Conservation (phyloP, 2,888 invertebrate species). For the Sesia bembeciformis region DNA sequence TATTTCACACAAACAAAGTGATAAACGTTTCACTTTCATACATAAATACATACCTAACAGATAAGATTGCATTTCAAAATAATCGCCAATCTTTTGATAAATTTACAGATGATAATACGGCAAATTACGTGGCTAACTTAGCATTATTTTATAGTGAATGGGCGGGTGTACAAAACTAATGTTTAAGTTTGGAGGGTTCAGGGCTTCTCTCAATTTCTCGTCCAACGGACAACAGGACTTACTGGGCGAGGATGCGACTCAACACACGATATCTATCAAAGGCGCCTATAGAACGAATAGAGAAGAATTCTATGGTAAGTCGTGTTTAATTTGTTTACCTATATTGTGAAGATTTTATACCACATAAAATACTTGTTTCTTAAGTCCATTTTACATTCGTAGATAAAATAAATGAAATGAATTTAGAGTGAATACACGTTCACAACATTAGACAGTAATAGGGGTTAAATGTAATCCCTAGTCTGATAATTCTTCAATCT, state of each 20-base stretch:
- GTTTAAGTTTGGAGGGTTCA: conserved; percentile 45
- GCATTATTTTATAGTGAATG: conserved; percentile 2
- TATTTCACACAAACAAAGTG: no score
- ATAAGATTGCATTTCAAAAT: background rate
- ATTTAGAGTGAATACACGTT: no score
- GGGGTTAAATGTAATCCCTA: no score
- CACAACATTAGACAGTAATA: no score
- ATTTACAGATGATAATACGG: conserved; percentile 18
- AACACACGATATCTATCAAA: conserved; percentile 24
- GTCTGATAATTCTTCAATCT: conserved; percentile 3
- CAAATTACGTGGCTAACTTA: conserved; percentile 19
- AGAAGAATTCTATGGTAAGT: conserved; percentile 46
- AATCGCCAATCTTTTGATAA: background rate
- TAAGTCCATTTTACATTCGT: no score
- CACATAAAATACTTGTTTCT: no score
- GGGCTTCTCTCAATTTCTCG: conserved; percentile 38
- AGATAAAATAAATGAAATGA: no score
- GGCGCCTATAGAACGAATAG: conserved; percentile 49
- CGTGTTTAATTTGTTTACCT: no score
- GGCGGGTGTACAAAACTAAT: conserved; percentile 16
- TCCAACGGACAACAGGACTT: conserved; percentile 14
- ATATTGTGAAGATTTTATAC: no score
- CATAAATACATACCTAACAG: background rate
- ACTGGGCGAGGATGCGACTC: conserved; percentile 16
- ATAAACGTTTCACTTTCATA: no score